Evolutionary conservation across 2,113 vertebrate genomes (phyloP).

Genomic region (Podocnemis expansa): DNA sequence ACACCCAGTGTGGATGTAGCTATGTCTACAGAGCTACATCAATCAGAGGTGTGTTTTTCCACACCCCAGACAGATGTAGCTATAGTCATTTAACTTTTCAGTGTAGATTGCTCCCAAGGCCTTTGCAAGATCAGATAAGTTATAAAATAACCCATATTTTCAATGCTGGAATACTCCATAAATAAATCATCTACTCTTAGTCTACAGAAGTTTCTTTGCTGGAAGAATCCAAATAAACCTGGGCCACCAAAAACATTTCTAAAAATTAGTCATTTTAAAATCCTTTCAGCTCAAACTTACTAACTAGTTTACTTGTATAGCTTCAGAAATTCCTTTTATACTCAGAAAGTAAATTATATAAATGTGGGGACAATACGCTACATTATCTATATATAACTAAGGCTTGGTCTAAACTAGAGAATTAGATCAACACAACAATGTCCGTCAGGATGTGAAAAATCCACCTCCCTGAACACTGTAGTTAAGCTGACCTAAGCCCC

Average conservation of each 20-base stretch:
- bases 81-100: neutral
- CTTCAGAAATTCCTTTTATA: neutral
- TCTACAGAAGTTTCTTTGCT: neutral
- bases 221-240: neutral
- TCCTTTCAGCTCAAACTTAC: neutral
- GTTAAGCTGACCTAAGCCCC: neutral
- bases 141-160: neutral
- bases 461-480: neutral
- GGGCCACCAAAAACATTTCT: neutral
- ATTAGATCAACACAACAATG: neutral
- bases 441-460: neutral
- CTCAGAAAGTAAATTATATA: neutral
- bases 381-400: neutral
- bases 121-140: neutral
- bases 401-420: neutral
- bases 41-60: neutral
- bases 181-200: neutral
- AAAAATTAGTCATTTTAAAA: neutral
- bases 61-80: neutral
- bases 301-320: neutral
- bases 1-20: neutral
- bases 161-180: neutral
- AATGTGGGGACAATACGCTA: neutral
- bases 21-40: no score
- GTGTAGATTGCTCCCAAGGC: neutral